These are phyloP conservation scores for Cetonia aurata DNA, from an alignment of 2,888 invertebrate species.

Conservation along the genomic window DNA sequence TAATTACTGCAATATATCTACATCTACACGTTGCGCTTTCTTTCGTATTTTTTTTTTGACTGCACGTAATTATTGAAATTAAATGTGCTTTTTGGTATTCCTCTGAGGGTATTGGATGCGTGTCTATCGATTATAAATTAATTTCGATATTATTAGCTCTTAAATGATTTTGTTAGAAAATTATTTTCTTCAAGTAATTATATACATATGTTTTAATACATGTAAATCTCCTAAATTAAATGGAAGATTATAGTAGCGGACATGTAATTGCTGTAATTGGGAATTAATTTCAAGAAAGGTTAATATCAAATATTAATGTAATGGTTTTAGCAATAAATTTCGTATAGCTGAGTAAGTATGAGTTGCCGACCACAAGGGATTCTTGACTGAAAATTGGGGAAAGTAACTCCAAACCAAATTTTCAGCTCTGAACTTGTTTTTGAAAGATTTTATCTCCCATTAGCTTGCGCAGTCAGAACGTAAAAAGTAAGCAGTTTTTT, in stretches of 20 bases:
- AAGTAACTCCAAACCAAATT: too few species aligned
- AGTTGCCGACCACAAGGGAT: too few species aligned
- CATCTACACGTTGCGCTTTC: conserved; percentile 5
- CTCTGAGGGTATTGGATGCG: conserved; percentile 7
- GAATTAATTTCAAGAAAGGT: not conserved
- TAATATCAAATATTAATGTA: too few species aligned
- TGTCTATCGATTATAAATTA: conserved; percentile 40
- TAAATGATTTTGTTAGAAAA: conserved; percentile 3
- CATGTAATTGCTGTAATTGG: not conserved
- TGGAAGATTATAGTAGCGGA: not conserved
- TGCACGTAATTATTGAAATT: conserved; percentile 34
- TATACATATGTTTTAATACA: not conserved
- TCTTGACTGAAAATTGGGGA: too few species aligned
- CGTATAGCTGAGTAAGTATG: too few species aligned
- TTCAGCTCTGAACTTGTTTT: too few species aligned
- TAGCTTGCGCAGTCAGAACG: too few species aligned
- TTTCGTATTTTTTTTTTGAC: not conserved
- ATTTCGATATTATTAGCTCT: conserved; percentile 18
- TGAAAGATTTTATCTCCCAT: too few species aligned
- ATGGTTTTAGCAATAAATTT: too few species aligned
- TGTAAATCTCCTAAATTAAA: conserved; percentile 12
- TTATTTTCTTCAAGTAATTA: not conserved
- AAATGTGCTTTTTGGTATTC: conserved; percentile 7
- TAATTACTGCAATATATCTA: conserved; percentile 48
- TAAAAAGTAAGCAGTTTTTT: too few species aligned